Evolutionary conservation across 2,113 vertebrate genomes (phyloP).

Genomic region (Numida meleagris): DNA sequence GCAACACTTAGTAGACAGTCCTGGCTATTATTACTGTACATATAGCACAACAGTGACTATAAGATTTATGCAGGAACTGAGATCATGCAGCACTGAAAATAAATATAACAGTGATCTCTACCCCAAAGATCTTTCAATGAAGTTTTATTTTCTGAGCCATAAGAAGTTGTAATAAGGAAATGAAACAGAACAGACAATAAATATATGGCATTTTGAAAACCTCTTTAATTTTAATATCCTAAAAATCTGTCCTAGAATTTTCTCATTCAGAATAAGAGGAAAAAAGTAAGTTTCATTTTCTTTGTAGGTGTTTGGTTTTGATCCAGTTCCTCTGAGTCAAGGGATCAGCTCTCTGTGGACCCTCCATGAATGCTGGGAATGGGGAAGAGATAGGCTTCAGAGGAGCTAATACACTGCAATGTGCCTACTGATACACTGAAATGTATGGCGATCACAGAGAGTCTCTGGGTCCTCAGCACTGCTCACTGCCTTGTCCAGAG

Average conservation of each 20-base stretch:
- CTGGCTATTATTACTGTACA: background rate
- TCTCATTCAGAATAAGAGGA: background rate
- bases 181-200: conserved; percentile 44
- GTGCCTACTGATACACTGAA: background rate
- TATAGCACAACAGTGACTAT: background rate
- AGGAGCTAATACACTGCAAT: background rate
- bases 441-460: fast-evolving
- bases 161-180: conserved; percentile 36
- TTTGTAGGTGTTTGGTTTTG: conserved; percentile 1
- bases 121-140: conserved; percentile 20
- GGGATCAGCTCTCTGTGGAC: background rate
- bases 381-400: fast-evolving
- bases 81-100: conserved; percentile 32
- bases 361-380: background rate
- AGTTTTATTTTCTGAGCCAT: conserved; percentile 34
- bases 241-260: conserved; percentile 1
- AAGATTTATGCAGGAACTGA: conserved; percentile 49
- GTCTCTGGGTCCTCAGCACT: background rate
- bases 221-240: conserved; percentile 29
- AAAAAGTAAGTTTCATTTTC: background rate
- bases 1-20: conserved; percentile 4
- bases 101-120: conserved; percentile 24
- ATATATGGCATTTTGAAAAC: conserved; percentile 13
- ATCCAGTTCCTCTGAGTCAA: background rate
- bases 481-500: background rate